These are phyloP conservation scores for Chloropsis hardwickii DNA, from an alignment of 2,113 vertebrate species.

Conservation along the genomic window DNA sequence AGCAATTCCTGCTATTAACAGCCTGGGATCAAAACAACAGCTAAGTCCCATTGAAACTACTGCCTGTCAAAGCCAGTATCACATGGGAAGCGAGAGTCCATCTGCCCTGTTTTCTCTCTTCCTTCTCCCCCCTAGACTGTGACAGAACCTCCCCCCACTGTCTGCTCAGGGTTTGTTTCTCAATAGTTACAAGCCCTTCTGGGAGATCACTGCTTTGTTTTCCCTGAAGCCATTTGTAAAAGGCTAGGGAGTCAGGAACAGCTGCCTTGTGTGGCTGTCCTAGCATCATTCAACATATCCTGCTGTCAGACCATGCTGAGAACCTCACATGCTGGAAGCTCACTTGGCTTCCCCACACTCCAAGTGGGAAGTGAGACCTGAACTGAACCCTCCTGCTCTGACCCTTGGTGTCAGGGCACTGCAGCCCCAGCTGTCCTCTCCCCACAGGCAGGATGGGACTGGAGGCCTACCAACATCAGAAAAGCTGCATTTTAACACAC, in stretches of 20 bases:
- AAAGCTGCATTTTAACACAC: not conserved
- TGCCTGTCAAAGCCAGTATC: constrained; percentile 55
- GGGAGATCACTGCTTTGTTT: not conserved
- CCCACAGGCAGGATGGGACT: not conserved
- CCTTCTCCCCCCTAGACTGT: not conserved
- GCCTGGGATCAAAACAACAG: constrained; percentile 63
- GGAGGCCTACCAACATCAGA: not conserved
- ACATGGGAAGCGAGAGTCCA: constrained; percentile 37
- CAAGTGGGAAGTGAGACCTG: not conserved
- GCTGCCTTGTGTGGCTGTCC: not conserved
- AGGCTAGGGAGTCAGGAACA: not conserved
- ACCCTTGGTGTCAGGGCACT: not conserved
- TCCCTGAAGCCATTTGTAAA: not conserved
- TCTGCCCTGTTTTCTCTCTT: constrained; percentile 31
- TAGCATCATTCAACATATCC: not conserved
- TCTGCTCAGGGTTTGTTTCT: constrained; percentile 1
- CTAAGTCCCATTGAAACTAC: constrained; percentile 62
- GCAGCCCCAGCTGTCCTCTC: not conserved
- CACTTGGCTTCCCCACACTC: not conserved
- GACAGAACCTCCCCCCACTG: not conserved
- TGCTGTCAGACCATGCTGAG: not conserved
- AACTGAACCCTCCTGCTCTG: not conserved
- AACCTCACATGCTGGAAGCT: not conserved
- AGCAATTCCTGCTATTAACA: constrained; percentile 68
- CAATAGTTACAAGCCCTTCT: not conserved